Evolutionary conservation across 2,113 vertebrate genomes (phyloP), one percentile per base, ranked within the genome.

Genomic region (Ophiodon elongatus): DNA sequence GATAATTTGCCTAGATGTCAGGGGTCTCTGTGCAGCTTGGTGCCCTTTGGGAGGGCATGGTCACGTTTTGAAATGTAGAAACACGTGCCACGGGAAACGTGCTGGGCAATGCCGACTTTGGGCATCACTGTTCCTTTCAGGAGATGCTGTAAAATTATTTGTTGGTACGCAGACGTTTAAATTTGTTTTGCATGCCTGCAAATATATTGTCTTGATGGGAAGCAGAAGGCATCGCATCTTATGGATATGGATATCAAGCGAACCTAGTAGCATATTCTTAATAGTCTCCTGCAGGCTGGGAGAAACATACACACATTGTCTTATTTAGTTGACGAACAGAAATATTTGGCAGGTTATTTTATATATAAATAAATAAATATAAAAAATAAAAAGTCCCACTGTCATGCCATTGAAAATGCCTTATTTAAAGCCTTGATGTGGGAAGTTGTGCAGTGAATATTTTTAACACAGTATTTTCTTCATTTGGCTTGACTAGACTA

Each of bases 41-140:
- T 85, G 90, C 87, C 85, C 89, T 91, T 89, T 89, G 90, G 65
- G 92, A 76, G 90, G 89, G 83, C 85, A 87, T 75, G 83, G 45
- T 75, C 72, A 65, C 9, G 59, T 89, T 94, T 94, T 83, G 88
- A 94, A 93, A 95, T 76, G 73, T 64, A 60, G 66, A 85, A 70
- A 78, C 91, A 93, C 89, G 87, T 91, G 92, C 85, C 76, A 78
- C 78, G 77, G 70, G 73, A 77, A 90, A 92, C 92, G 90, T 93
- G 86, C 86, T 23, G 27, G 62, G 63, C 60, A 73, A 41, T 71
- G 81, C 54, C 74, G 41, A 65, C 65, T 75, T 80, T 33, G 71
- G 71, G 86, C 89, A 83, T 86, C 85, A 77, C 57, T 64, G 81
- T 56, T 78, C 70, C 57, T 80, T 19, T 56, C 50, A 43, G 70